These are phyloP conservation scores for Cygnus olor DNA, from an alignment of 2,797 vertebrate species.

Conservation along the genomic window DNA sequence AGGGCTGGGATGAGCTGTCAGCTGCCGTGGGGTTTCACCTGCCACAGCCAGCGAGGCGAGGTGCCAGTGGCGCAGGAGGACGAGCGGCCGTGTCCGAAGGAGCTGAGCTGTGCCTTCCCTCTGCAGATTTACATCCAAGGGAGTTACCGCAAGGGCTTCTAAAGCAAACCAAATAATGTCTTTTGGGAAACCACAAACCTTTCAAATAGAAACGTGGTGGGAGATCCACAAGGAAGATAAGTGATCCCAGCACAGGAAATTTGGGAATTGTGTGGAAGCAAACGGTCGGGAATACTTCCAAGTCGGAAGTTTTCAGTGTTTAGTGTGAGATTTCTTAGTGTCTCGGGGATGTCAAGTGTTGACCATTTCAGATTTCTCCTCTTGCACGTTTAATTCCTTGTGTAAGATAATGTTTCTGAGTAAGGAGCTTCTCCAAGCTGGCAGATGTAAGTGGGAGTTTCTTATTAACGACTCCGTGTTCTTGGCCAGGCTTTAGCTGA, in stretches of 20 bases:
- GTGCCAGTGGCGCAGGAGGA: background rate
- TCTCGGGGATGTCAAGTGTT: background rate
- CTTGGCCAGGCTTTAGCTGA: constrained; percentile 17
- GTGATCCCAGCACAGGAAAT: background rate
- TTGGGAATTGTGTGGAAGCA: background rate
- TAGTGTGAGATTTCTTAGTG: background rate
- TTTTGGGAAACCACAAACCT: constrained; percentile 29
- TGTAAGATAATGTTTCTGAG: background rate
- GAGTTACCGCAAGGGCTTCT: background rate
- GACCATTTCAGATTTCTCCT: constrained; percentile 5
- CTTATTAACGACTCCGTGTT: constrained; percentile 41
- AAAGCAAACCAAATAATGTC: background rate
- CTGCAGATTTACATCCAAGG: background rate
- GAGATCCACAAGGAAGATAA: constrained; percentile 12
- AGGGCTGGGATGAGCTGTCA: background rate
- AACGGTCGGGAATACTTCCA: background rate
- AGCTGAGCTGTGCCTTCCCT: background rate
- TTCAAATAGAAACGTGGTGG: background rate
- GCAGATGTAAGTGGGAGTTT: constrained; percentile 64
- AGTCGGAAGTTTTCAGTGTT: background rate
- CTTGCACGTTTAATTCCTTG: background rate
- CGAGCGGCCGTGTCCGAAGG: background rate
- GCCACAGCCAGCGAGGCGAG: fast-evolving
- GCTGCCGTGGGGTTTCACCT: background rate
- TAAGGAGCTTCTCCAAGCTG: constrained; percentile 47